These are phyloP conservation scores for Thripadectes ignobilis DNA, from an alignment of 2,797 vertebrate species.

Conservation along the genomic window DNA sequence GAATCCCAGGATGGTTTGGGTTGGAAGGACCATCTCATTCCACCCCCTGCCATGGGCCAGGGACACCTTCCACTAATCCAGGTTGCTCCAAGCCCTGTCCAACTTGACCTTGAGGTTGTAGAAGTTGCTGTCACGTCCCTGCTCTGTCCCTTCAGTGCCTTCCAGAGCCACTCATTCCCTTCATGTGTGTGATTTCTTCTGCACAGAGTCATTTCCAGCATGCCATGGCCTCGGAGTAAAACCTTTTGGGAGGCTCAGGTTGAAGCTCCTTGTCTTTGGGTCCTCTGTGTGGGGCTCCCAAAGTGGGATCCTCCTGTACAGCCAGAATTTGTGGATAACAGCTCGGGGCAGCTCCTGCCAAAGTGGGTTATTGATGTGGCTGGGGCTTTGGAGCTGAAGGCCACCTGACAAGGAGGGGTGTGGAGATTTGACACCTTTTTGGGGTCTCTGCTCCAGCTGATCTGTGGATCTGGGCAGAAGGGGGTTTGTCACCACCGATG, in stretches of 20 bases:
- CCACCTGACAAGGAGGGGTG: fast-evolving
- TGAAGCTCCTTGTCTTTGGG: neutral
- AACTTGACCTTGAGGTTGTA: neutral
- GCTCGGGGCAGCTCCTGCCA: fast-evolving
- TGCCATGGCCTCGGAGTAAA: neutral
- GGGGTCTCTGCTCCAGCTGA: neutral
- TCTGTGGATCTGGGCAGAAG: fast-evolving
- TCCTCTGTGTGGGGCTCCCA: fast-evolving
- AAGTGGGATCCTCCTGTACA: neutral
- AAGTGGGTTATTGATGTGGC: fast-evolving
- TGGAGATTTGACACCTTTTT: fast-evolving
- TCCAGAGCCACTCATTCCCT: fast-evolving
- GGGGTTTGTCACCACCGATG: fast-evolving
- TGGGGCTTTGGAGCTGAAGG: neutral
- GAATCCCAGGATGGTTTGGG: neutral
- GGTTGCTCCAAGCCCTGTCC: neutral
- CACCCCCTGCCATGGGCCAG: neutral
- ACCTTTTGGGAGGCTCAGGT: neutral
- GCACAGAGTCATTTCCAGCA: neutral
- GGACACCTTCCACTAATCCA: neutral
- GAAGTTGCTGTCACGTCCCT: neutral
- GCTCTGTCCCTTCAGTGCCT: neutral
- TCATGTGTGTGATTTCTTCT: neutral
- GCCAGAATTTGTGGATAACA: neutral
- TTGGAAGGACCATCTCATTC: neutral